phyloP scores from a whole-genome alignment of 2,797 vertebrate species.

The Melanotaenia pygmaea region DNA sequence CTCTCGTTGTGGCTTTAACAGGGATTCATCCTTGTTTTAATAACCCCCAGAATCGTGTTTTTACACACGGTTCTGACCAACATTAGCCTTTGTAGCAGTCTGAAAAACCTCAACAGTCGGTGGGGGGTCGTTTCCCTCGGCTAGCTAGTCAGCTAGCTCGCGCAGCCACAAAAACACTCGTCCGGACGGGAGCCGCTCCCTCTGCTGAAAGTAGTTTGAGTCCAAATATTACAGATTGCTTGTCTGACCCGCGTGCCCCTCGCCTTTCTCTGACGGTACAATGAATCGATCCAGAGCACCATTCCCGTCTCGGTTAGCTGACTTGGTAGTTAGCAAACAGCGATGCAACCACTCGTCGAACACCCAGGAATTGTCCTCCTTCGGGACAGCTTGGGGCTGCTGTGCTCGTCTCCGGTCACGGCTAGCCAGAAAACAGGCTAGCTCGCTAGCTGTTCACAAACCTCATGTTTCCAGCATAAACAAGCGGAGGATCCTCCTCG shows the following conservation, averaged over 20 bases:
- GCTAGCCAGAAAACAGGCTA: slow-evolving; percentile 42
- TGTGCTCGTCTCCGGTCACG: slow-evolving; percentile 46
- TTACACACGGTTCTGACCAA: slow-evolving; percentile 23
- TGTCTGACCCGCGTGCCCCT: slow-evolving; percentile 68
- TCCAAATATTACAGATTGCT: slow-evolving; percentile 64
- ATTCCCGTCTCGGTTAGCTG: slow-evolving; percentile 75
- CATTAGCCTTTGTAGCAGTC: slow-evolving; percentile 43
- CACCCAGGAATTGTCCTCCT: slow-evolving; percentile 53
- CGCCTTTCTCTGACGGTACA: slow-evolving; percentile 71
- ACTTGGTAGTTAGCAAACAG: slow-evolving; percentile 53
- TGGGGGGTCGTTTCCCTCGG: slow-evolving; percentile 71
- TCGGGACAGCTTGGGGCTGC: slow-evolving; percentile 60
- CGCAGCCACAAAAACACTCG: slow-evolving; percentile 69
- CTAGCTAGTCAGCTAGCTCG: slow-evolving; percentile 72
- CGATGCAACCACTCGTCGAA: slow-evolving; percentile 49
- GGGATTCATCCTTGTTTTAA: slow-evolving; percentile 23
- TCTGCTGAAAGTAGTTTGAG: slow-evolving; percentile 64
- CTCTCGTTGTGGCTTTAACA: neutral
- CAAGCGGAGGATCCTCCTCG: slow-evolving; percentile 16
- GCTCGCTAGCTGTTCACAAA: slow-evolving; percentile 44
- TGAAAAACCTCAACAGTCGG: slow-evolving; percentile 42
- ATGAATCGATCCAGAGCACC: slow-evolving; percentile 71
- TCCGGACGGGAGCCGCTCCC: slow-evolving; percentile 64
- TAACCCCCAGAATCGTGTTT: slow-evolving; percentile 5
- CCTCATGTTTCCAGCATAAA: slow-evolving; percentile 45